Evolutionary conservation across 2,888 invertebrate species (phyloP).

Genomic region (Eilema caniola): DNA sequence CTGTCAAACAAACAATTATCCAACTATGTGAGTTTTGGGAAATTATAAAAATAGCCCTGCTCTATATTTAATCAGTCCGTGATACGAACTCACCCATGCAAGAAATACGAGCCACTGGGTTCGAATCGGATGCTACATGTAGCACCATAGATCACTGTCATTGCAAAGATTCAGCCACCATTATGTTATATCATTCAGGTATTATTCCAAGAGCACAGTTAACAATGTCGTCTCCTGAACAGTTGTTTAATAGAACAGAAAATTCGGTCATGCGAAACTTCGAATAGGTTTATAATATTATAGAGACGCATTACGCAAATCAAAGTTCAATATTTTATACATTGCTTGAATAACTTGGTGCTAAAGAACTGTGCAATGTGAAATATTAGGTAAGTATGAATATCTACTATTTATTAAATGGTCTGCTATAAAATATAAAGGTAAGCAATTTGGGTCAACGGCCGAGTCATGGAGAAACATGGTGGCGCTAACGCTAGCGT

Average conservation of each 20-base stretch:
- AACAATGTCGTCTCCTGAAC: constrained; percentile 64
- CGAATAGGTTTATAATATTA: constrained; percentile 24
- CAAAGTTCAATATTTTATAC: background rate
- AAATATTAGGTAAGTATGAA: constrained; percentile 11
- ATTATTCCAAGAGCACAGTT: constrained; percentile 50
- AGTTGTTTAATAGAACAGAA: constrained; percentile 75
- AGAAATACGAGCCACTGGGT: constrained; percentile 62
- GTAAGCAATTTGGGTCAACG: constrained; percentile 47
- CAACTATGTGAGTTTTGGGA: constrained; percentile 47
- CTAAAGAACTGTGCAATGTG: constrained; percentile 1
- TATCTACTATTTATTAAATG: constrained; percentile 28
- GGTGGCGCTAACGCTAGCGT: constrained; percentile 35
- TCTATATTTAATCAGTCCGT: constrained; percentile 52
- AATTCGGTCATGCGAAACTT: constrained; percentile 65
- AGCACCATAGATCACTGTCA: constrained; percentile 57
- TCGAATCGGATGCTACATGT: constrained; percentile 63
- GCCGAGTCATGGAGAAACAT: constrained; percentile 47
- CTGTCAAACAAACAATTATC: constrained; percentile 22
- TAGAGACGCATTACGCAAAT: background rate
- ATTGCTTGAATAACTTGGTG: constrained; percentile 1
- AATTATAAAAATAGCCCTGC: constrained; percentile 47
- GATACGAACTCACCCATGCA: constrained; percentile 72
- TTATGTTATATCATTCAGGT: background rate
- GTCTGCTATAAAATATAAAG: constrained; percentile 33
- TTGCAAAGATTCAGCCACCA: constrained; percentile 58